phyloP scores from a whole-genome alignment of 1,140 invertebrate genomes.

The Steinernema khuongi region DNA sequence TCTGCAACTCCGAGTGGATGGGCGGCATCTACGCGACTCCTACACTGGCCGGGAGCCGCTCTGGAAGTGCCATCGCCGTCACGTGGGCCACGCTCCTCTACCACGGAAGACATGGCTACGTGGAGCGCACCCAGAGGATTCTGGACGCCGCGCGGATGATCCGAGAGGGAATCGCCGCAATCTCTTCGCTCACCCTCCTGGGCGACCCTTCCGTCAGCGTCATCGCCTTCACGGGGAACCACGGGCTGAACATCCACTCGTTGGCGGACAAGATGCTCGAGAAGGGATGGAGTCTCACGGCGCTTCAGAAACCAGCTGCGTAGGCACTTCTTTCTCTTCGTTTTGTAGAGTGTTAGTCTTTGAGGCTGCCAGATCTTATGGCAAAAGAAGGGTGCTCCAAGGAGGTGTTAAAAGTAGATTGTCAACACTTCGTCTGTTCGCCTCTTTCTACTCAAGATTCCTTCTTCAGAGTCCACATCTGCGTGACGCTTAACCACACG shows the following conservation, averaged over 20 bases:
- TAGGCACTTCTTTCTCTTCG: conserved; percentile 56
- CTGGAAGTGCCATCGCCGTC: conserved; percentile 71
- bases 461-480: conserved; percentile 74
- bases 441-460: not conserved
- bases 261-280: conserved; percentile 69
- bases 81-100: conserved; percentile 90
- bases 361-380: too few relatives aligned
- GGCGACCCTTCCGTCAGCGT: conserved; percentile 83
- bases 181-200: conserved; percentile 76
- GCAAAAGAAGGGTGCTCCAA: too few relatives aligned
- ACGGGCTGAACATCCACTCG: conserved; percentile 78
- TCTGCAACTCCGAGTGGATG: conserved; percentile 87
- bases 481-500: conserved; percentile 83
- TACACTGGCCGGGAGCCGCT: conserved; percentile 68
- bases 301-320: conserved; percentile 85
- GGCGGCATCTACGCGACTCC: conserved; percentile 97
- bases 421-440: not conserved
- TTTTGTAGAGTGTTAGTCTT: conserved; percentile 21
- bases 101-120: conserved; percentile 78
- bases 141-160: conserved; percentile 75
- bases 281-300: conserved; percentile 84
- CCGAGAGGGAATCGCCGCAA: conserved; percentile 69
- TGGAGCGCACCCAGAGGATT: conserved; percentile 75
- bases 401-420: conserved; percentile 10
- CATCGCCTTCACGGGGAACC: conserved; percentile 76